Evolutionary conservation across 2,888 invertebrate genomes (phyloP).

Genomic region (Pseudoips prasinana): DNA sequence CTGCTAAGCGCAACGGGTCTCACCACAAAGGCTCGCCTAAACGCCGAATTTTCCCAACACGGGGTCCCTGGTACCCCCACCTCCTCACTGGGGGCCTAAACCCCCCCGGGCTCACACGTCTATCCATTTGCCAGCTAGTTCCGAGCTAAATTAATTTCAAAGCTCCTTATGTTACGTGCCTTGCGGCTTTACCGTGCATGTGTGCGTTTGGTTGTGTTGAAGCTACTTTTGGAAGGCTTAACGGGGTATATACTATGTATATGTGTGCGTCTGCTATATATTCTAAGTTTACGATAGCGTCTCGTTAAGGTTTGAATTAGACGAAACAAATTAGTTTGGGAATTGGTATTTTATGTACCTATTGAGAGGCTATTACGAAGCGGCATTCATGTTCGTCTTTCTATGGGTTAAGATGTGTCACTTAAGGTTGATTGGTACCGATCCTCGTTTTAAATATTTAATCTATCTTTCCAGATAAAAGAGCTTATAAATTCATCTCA

Average conservation of each 20-base stretch:
- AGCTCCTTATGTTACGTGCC: slow-evolving; percentile 83
- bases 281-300: slow-evolving; percentile 61
- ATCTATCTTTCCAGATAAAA: no score
- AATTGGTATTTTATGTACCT: slow-evolving; percentile 46
- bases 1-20: slow-evolving; percentile 65
- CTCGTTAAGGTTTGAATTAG: slow-evolving; percentile 76
- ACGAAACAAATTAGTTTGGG: slow-evolving; percentile 70
- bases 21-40: slow-evolving; percentile 77
- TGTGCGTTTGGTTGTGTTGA: slow-evolving; percentile 56
- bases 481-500: no score
- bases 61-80: slow-evolving; percentile 35
- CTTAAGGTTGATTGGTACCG: no score
- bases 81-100: slow-evolving; percentile 36
- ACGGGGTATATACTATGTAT: slow-evolving; percentile 55
- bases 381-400: no score
- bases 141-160: slow-evolving; percentile 83
- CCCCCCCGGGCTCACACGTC: slow-evolving; percentile 76
- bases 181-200: slow-evolving; percentile 74
- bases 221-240: slow-evolving; percentile 77
- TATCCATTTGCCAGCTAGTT: slow-evolving; percentile 83
- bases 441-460: no score
- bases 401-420: no score
- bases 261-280: slow-evolving; percentile 44
- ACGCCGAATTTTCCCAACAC: slow-evolving; percentile 75
- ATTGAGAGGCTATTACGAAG: slow-evolving; percentile 17